A percentile compares a stretch with the other conserved stretches of the same genome.
Conservation (phyloP, 2,888 invertebrate genomes). For the Pterostichus niger region DNA sequence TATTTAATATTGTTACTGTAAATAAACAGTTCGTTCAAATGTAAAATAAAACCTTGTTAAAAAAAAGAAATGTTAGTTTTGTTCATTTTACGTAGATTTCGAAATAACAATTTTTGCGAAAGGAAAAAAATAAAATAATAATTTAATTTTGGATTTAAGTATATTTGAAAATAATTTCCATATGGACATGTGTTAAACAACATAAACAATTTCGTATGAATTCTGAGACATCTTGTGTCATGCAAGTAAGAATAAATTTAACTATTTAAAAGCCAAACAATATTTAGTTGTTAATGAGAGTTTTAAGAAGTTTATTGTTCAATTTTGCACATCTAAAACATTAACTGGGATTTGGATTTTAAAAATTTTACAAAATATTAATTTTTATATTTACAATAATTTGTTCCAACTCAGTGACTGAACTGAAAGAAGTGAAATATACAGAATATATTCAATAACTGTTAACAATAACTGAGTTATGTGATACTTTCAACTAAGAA, state of each 20-base stretch:
- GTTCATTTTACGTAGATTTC: not conserved
- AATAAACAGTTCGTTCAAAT: constrained; percentile 14
- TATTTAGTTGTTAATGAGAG: not conserved
- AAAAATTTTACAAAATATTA: constrained; percentile 47
- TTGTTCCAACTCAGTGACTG: constrained; percentile 1
- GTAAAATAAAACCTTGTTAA: constrained; percentile 9
- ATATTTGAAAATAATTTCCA: constrained; percentile 30
- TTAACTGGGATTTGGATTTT: constrained; percentile 25
- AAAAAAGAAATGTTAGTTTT: not conserved
- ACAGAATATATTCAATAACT: constrained; percentile 40
- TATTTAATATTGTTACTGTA: constrained; percentile 14
- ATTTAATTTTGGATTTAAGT: constrained; percentile 8
- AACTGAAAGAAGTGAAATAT: constrained; percentile 16
- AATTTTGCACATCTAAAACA: constrained; percentile 44
- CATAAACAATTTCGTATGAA: constrained; percentile 8
- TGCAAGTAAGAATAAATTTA: constrained; percentile 1
- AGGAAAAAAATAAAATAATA: constrained; percentile 22
- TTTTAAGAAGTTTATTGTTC: constrained; percentile 40
- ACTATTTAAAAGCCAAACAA: not conserved
- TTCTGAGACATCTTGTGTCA: not conserved
- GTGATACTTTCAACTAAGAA: constrained; percentile 31
- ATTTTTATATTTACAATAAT: constrained; percentile 34
- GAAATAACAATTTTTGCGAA: not conserved
- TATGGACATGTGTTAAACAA: constrained; percentile 7
- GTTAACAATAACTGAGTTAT: constrained; percentile 20